phyloP scores from a whole-genome alignment of 2,888 invertebrate species.

The Carpatolechia fugitivella region DNA sequence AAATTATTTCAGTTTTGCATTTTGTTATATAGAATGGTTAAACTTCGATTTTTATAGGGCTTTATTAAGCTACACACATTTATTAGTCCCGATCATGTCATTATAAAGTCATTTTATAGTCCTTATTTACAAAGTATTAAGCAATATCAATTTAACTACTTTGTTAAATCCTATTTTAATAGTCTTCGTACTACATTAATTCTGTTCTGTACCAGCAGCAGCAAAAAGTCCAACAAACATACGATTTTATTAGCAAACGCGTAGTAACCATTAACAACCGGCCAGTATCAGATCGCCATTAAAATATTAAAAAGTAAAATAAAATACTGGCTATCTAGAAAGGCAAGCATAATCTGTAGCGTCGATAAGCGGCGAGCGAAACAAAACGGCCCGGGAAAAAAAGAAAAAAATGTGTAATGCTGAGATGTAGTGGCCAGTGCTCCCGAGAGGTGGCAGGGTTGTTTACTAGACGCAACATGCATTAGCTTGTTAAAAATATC shows the following conservation, averaged over 20 bases:
- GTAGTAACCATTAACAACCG: constrained; percentile 9
- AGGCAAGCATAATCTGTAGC: constrained; percentile 21
- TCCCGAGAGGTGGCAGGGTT: constrained; percentile 23
- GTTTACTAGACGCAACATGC: not conserved
- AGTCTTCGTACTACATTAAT: not conserved
- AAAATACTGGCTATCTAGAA: constrained; percentile 22
- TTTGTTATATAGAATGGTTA: no score
- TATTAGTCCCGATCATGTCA: not conserved
- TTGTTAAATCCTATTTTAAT: no score
- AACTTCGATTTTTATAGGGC: no score
- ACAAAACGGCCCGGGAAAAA: constrained; percentile 32
- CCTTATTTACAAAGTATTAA: not conserved
- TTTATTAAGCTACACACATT: no score
- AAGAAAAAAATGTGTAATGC: constrained; percentile 26
- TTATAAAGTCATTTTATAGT: not conserved
- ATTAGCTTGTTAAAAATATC: no score
- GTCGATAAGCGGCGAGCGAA: constrained; percentile 28
- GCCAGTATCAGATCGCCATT: constrained; percentile 30
- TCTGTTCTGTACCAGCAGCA: not conserved
- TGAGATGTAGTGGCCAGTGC: constrained; percentile 29
- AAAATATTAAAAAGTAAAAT: constrained; percentile 29
- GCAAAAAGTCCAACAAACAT: constrained; percentile 2
- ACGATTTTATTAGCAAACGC: constrained; percentile 1
- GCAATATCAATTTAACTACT: not conserved
- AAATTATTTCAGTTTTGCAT: no score